Conservation (phyloP, 92 coral and sea anemone species). For the Siderastrea radians region DNA sequence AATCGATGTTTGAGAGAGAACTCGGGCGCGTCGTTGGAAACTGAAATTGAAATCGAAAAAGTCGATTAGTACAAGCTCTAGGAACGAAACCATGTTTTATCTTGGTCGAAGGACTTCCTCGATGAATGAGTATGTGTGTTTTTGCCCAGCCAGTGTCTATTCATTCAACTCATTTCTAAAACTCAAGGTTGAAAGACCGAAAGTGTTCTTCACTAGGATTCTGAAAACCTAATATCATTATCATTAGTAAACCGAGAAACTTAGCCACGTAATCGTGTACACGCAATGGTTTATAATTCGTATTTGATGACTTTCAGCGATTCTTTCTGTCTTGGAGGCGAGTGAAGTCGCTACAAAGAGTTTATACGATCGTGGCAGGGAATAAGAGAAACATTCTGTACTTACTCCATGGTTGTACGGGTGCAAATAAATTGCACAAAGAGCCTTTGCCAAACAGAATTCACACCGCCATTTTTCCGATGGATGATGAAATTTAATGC, state of each 20-base stretch:
- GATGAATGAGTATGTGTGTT: neutral
- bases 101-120: too few relatives aligned
- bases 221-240: neutral
- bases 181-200: neutral
- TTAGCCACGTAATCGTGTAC: neutral
- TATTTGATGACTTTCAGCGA: neutral
- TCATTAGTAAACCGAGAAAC: too few relatives aligned
- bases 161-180: neutral
- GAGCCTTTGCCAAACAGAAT: conserved; percentile 43
- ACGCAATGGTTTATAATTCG: neutral
- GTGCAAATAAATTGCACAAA: conserved; percentile 72
- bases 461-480: conserved; percentile 86
- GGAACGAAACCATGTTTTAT: neutral
- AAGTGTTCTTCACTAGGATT: neutral
- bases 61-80: conserved; percentile 3
- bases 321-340: neutral
- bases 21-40: conserved; percentile 51
- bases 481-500: conserved; percentile 89
- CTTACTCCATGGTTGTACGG: conserved; percentile 94
- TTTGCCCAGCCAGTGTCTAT: neutral
- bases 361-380: neutral
- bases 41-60: conserved; percentile 47
- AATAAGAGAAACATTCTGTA: neutral
- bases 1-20: conserved; percentile 30
- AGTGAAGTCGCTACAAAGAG: neutral